Evolutionary conservation across 2,113 vertebrate species (phyloP).

Genomic region (Ahaetulla prasina): DNA sequence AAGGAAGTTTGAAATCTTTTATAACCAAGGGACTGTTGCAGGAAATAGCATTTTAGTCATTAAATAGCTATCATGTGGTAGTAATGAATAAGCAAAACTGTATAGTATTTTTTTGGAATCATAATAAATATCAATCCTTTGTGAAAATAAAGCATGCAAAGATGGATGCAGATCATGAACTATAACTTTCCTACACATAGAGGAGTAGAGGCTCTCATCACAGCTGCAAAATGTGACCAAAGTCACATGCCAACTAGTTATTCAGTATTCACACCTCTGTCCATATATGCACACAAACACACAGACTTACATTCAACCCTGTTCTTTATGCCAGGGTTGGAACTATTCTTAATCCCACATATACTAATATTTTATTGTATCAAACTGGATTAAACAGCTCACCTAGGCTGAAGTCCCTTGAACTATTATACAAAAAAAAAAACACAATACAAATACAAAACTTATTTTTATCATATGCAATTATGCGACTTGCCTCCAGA

Average conservation of each 20-base stretch:
- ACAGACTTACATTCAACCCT: neutral
- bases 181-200: neutral
- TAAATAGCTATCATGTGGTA: neutral
- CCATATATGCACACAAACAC: neutral
- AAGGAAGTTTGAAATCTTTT: neutral
- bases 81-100: neutral
- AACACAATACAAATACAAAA: neutral
- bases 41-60: neutral
- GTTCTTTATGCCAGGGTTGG: neutral
- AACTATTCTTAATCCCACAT: neutral
- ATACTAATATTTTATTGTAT: neutral
- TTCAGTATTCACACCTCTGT: neutral
- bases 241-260: neutral
- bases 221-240: neutral
- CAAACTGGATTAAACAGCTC: neutral
- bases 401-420: neutral
- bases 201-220: neutral
- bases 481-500: too few species aligned
- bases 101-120: neutral
- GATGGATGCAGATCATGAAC: neutral
- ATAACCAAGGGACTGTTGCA: neutral
- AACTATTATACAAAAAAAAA: neutral
- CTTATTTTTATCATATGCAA: neutral
- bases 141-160: neutral
- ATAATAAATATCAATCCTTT: neutral